Base-by-base conservation (phyloP, 1,140 invertebrate species). In the Forficula auricularia region DNA sequence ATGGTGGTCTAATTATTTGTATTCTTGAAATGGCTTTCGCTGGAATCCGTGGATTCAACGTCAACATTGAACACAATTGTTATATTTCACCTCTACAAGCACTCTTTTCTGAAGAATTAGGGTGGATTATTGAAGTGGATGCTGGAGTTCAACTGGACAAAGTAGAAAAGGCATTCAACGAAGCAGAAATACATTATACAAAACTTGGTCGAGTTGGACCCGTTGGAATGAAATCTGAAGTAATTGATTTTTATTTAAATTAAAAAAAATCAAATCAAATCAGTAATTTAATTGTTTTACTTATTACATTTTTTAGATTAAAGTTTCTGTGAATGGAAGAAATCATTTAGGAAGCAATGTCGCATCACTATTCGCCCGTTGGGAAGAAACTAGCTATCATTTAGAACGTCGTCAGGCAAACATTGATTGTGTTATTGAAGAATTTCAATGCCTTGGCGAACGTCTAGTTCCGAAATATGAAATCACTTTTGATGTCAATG, bases 361-460 rank as follows among this genome's bases (percentile, higher is more conserved):
- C 16, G 57, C 71, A 15, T 55, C 69, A 1, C 59, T 91, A 16
- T 77, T 85, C 57, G 68, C 75, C 52, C 70, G 79, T 48, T 98
- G 92, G 94, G 94, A 98, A 63, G 84, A 92, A 57, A 96, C 91
- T 0, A 95, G 90, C 62, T 95, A 83, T 55, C 73, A 77, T 48
- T 58, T 98, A 32, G 92, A 97, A 58, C 66, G 73, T 46, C 64
- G 74, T 9, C 94, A 98, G 63, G 76, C 79, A 3, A 84, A 88
- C 51, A 59, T 70, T 2, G 63, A 73, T 3, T 92, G 84, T 57
- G 83, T 85, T 1, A 55, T 70, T 33, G 70, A 83, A 52, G 91
- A 98, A 62, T 85, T 72, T 57, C 55, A 68, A 38, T 72, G 66
- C 56, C 52, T 68, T 1, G 53, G 53, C 20, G 53, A 64, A 12